Conservation (phyloP, 2,113 vertebrate species). For the Gopherus flavomarginatus region DNA sequence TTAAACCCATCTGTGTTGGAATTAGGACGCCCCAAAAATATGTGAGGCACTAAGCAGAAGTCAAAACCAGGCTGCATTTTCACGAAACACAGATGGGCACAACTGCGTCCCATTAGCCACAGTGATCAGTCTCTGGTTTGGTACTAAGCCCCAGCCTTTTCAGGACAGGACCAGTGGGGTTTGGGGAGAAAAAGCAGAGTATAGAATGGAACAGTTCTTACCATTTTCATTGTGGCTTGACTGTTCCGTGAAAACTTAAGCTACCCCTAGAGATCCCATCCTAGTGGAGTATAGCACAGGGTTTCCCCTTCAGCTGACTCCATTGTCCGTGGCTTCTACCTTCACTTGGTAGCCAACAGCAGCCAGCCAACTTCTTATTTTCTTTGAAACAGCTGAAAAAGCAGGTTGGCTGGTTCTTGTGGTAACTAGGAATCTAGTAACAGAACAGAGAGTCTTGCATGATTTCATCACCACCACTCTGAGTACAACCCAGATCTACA, state of each 20-base stretch:
- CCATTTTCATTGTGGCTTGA: not conserved
- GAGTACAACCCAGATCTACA: not conserved
- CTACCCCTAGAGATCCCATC: not conserved
- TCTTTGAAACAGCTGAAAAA: not conserved
- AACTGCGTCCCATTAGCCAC: not conserved
- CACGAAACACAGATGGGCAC: not conserved
- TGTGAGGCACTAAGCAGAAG: not conserved
- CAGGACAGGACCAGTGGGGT: not conserved
- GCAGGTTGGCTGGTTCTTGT: not conserved
- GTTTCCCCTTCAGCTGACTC: not conserved
- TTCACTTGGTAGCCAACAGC: not conserved
- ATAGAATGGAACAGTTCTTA: not conserved
- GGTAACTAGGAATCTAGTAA: not conserved
- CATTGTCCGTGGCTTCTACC: not conserved
- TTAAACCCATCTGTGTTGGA: not conserved
- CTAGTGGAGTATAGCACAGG: not conserved
- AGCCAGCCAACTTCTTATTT: not conserved
- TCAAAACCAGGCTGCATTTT: not conserved
- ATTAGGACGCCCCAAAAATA: not conserved
- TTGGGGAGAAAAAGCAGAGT: not conserved
- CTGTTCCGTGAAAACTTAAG: not conserved
- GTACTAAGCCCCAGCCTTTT: fast-evolving
- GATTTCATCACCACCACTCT: not conserved
- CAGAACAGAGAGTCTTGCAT: not conserved
- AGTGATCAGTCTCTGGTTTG: not conserved